Conservation (phyloP, 2,888 invertebrate species). For the Pandemis heparana region DNA sequence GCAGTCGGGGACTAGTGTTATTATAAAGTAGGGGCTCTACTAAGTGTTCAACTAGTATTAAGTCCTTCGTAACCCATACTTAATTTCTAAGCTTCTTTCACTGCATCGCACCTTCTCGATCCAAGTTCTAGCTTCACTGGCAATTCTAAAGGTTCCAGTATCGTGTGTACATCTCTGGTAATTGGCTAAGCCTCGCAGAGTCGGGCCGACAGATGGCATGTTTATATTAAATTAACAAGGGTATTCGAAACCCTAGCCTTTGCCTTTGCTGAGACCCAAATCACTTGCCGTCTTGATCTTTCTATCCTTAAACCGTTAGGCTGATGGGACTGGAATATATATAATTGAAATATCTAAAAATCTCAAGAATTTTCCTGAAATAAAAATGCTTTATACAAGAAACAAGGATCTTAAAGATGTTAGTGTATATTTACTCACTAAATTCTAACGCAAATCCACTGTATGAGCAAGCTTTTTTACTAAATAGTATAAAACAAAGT, state of each 20-base stretch:
- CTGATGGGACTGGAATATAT: conserved; percentile 43
- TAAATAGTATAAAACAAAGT: no score
- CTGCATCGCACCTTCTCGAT: not conserved
- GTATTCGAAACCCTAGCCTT: conserved; percentile 59
- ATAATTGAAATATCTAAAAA: conserved; percentile 21
- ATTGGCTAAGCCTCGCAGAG: conserved; percentile 21
- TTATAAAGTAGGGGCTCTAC: no score
- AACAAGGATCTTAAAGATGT: no score
- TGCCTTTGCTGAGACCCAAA: conserved; percentile 58
- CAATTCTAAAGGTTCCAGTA: not conserved
- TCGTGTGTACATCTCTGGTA: conserved; percentile 9
- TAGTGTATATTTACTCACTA: no score
- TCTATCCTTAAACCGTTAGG: conserved; percentile 39
- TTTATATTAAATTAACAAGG: conserved; percentile 79
- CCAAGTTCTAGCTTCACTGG: not conserved
- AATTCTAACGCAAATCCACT: no score
- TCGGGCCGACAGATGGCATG: conserved; percentile 69
- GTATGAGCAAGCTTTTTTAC: no score
- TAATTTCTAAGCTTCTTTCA: no score
- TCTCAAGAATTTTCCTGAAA: not conserved
- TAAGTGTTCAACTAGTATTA: no score
- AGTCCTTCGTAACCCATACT: no score
- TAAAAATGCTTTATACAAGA: no score
- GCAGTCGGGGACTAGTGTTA: no score
- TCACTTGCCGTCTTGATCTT: conserved; percentile 57